Evolutionary conservation across 2,888 invertebrate genomes (phyloP).

Genomic region (Drosophila anomalata): DNA sequence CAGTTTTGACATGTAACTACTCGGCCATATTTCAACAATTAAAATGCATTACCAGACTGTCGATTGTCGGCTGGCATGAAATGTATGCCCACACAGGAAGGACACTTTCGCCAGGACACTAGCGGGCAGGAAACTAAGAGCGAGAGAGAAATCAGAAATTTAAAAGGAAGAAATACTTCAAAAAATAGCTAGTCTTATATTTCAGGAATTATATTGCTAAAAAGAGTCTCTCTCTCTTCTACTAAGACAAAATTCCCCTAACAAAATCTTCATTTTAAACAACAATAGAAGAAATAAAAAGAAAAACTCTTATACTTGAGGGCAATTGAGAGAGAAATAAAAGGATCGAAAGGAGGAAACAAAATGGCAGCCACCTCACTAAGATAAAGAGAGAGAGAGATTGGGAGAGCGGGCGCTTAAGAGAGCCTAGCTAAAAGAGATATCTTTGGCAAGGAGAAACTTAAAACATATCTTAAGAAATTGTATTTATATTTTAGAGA

Average conservation of each 20-base stretch:
- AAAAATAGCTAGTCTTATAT: too few species aligned
- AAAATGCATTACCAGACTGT: slow-evolving; percentile 35
- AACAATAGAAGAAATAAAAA: neutral
- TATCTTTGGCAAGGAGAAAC: neutral
- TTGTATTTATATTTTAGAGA: too few species aligned
- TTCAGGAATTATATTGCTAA: too few species aligned
- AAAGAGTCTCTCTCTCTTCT: too few species aligned
- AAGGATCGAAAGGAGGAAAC: neutral
- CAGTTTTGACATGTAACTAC: slow-evolving; percentile 10
- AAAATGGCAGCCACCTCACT: neutral
- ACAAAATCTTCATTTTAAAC: neutral
- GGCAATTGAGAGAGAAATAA: neutral
- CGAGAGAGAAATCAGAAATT: too few species aligned
- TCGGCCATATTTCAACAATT: slow-evolving; percentile 36
- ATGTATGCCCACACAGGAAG: slow-evolving; percentile 10
- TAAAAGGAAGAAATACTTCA: too few species aligned
- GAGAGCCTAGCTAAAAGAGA: neutral
- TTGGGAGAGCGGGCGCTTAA: too few species aligned
- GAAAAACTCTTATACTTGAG: neutral
- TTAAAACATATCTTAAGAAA: too few species aligned
- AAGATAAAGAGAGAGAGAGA: neutral
- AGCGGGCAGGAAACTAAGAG: neutral
- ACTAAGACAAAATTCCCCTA: too few species aligned
- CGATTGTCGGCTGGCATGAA: slow-evolving; percentile 23
- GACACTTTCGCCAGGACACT: neutral